Percentiles rank a stretch among this genome's conserved stretches.
Evolutionary conservation across 2,888 invertebrate genomes (phyloP).

Genomic region (Phoenoteleia sp.): DNA sequence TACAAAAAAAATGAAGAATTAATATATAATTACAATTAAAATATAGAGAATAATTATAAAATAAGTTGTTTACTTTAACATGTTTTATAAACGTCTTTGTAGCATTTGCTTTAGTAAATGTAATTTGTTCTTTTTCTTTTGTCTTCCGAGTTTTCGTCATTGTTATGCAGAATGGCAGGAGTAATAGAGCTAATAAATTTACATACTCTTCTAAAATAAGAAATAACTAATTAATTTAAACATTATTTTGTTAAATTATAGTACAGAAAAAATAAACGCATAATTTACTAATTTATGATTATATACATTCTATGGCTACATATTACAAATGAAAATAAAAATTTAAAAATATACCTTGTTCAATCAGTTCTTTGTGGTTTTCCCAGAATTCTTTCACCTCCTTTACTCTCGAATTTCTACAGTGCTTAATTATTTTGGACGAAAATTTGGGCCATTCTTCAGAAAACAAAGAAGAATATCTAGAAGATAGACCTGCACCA

Average conservation of each 20-base stretch:
- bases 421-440: background rate
- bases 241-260: too few relatives aligned
- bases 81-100: background rate
- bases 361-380: background rate
- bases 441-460: conserved; percentile 1
- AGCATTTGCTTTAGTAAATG: background rate
- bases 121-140: background rate
- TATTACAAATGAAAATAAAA: too few relatives aligned
- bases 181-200: background rate
- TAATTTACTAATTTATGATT: too few relatives aligned
- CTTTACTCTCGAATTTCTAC: conserved; percentile 4
- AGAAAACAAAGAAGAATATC: background rate
- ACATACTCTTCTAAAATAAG: too few relatives aligned
- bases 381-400: background rate
- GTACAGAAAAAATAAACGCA: too few relatives aligned
- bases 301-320: too few relatives aligned
- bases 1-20: too few relatives aligned
- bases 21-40: background rate
- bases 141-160: background rate
- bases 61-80: background rate
- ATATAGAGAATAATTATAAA: background rate
- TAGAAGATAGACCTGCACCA: background rate
- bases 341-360: conserved; percentile 6
- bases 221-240: too few relatives aligned
- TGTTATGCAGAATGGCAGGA: background rate